These are phyloP conservation scores for Catharus ustulatus DNA, from an alignment of 2,797 vertebrate genomes.

Conservation along the genomic window DNA sequence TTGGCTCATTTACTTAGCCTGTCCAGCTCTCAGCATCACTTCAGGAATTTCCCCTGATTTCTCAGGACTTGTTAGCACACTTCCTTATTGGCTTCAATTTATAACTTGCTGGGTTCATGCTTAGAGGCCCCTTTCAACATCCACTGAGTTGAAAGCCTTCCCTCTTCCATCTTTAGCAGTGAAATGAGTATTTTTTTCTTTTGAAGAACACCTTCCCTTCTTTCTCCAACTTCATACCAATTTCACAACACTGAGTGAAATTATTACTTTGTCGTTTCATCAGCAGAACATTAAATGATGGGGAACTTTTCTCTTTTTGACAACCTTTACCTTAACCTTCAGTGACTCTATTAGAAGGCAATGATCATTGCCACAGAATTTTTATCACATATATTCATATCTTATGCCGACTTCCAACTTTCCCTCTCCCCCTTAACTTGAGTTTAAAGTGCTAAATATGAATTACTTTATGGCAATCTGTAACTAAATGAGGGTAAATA, in stretches of 20 bases:
- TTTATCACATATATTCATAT: slow-evolving; percentile 30
- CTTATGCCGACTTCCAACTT: slow-evolving; percentile 28
- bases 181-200: slow-evolving; percentile 33
- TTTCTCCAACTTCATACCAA: slow-evolving; percentile 24
- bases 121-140: neutral
- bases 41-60: slow-evolving; percentile 49
- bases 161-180: neutral
- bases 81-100: slow-evolving; percentile 36
- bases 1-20: slow-evolving; percentile 1
- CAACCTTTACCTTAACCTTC: slow-evolving; percentile 69
- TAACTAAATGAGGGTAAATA: slow-evolving; percentile 46
- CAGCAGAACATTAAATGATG: slow-evolving; percentile 47
- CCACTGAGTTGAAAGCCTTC: neutral
- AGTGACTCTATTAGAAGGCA: slow-evolving; percentile 20
- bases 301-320: slow-evolving; percentile 28
- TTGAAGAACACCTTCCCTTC: neutral
- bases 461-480: slow-evolving; percentile 32
- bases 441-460: slow-evolving; percentile 28
- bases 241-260: slow-evolving; percentile 40
- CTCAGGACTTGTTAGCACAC: slow-evolving; percentile 29
- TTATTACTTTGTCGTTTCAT: slow-evolving; percentile 49
- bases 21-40: slow-evolving; percentile 8
- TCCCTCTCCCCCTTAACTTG: neutral
- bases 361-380: slow-evolving; percentile 33
- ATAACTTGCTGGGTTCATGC: slow-evolving; percentile 1